Conservation (phyloP, 2,888 invertebrate species). For the Chrysina gloriosa region DNA sequence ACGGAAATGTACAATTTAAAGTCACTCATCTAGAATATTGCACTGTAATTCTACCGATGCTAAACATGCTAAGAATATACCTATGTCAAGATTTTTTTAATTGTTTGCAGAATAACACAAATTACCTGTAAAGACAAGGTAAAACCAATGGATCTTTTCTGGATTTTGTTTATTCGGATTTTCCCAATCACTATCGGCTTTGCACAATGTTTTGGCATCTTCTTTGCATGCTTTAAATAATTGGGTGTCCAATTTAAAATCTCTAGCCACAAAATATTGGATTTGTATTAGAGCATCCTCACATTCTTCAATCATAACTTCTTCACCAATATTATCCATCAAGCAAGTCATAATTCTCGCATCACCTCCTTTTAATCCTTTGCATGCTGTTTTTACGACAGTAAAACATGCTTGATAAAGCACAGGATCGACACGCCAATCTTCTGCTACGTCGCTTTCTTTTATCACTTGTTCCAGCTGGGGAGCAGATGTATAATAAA, state of each 20-base stretch:
- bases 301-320: conserved; percentile 88
- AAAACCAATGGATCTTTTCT: conserved; percentile 85
- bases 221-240: conserved; percentile 88
- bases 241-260: conserved; percentile 92
- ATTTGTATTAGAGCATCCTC: conserved; percentile 93
- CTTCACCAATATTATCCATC: conserved; percentile 89
- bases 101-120: conserved; percentile 44
- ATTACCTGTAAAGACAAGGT: conserved; percentile 86
- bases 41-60: too few relatives aligned
- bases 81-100: too few relatives aligned
- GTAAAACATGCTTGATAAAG: conserved; percentile 86
- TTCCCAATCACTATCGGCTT: conserved; percentile 81
- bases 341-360: conserved; percentile 91
- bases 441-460: conserved; percentile 92
- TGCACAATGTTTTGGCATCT: conserved; percentile 87
- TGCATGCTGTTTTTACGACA: conserved; percentile 84
- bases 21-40: too few relatives aligned
- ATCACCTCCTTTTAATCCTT: conserved; percentile 78
- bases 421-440: conserved; percentile 95
- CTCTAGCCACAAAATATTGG: conserved; percentile 96
- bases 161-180: conserved; percentile 76
- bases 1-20: too few relatives aligned
- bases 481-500: too few relatives aligned
- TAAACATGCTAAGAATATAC: conserved; percentile 68
- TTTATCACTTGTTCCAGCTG: conserved; percentile 84